Evolutionary conservation across 2,113 vertebrate genomes (phyloP).

Genomic region (Xenopus borealis): DNA sequence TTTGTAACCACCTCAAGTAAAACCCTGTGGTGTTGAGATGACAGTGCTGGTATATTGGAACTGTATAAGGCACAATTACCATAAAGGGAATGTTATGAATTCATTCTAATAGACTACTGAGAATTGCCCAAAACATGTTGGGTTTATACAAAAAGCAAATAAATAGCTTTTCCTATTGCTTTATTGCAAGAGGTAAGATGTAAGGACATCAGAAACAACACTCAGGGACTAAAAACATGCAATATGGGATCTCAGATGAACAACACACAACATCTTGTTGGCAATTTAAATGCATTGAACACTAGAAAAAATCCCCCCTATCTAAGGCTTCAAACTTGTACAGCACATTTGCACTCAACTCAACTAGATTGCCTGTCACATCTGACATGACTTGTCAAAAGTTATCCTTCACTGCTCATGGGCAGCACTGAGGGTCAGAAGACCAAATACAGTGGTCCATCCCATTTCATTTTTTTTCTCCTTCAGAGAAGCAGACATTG

Average conservation of each 20-base stretch:
- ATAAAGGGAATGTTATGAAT: too few relatives aligned
- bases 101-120: conserved; percentile 1
- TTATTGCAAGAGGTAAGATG: conserved; percentile 39
- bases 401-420: conserved; percentile 96
- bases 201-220: conserved; percentile 16
- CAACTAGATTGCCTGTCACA: conserved; percentile 97
- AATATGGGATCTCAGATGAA: conserved; percentile 48
- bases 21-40: too few relatives aligned
- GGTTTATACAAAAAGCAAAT: not conserved
- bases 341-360: conserved; percentile 90
- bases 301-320: conserved; percentile 78
- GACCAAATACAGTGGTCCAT: conserved; percentile 87
- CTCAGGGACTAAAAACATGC: conserved; percentile 41
- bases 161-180: not conserved
- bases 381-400: conserved; percentile 94
- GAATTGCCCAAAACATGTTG: not conserved
- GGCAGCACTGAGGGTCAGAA: conserved; percentile 89
- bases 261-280: conserved; percentile 61
- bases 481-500: conserved; percentile 80
- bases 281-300: conserved; percentile 85
- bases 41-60: too few relatives aligned
- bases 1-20: too few relatives aligned
- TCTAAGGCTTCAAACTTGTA: conserved; percentile 90
- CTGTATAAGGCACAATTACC: too few relatives aligned
- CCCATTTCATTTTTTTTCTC: conserved; percentile 75